Evolutionary conservation across 2,113 vertebrate species (phyloP).

Genomic region (Erythrocercus mccallii): DNA sequence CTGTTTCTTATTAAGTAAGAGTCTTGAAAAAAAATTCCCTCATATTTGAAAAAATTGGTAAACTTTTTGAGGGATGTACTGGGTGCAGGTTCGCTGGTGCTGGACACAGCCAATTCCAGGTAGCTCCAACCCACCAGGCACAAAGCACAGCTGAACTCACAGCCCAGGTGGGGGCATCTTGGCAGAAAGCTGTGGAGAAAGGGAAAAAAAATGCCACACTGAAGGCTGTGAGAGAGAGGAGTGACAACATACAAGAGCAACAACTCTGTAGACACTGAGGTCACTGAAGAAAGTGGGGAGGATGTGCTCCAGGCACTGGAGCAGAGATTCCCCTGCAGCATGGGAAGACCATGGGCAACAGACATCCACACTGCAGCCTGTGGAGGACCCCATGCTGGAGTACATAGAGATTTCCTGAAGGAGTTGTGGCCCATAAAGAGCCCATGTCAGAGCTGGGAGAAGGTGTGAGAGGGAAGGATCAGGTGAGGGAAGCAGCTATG

Average conservation of each 20-base stretch:
- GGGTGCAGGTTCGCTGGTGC: neutral
- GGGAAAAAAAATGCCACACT: accelerated
- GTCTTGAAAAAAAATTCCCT: neutral
- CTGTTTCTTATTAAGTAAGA: neutral
- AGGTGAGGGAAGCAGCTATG: neutral
- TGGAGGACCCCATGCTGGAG: neutral
- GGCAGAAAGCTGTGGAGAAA: neutral
- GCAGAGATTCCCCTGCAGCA: accelerated
- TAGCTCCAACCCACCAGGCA: accelerated
- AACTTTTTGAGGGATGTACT: neutral
- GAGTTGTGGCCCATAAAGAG: accelerated
- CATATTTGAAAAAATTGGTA: neutral
- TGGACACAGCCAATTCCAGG: neutral
- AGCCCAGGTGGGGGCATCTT: too few relatives aligned
- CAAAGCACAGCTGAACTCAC: accelerated
- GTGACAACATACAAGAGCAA: neutral
- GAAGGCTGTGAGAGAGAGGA: neutral
- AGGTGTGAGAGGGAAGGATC: neutral
- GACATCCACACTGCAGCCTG: neutral
- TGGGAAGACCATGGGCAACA: neutral
- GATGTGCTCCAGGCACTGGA: accelerated
- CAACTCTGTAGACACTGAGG: neutral
- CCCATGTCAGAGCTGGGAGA: neutral
- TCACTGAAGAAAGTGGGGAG: neutral
- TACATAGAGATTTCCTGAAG: neutral